Base-by-base conservation (phyloP, 2,797 vertebrate genomes). In the Melanogrammus aeglefinus region DNA sequence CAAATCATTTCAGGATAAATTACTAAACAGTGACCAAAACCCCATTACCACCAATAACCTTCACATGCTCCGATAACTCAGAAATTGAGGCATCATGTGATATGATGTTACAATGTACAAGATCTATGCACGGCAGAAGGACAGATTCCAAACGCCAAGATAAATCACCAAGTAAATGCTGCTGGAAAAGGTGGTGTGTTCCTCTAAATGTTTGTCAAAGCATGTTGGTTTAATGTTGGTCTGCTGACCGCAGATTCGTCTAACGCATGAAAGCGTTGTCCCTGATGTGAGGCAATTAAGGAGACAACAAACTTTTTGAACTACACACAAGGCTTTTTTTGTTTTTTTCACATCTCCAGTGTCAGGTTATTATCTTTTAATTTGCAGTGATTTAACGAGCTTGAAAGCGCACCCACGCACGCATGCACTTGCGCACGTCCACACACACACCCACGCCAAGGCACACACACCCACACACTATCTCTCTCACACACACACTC, bases 351-450 rank as follows among this genome's bases (percentile, higher is more conserved):
- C 57, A 63, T n/a, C 14, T 63, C 21, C 57, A 63, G 10, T 63
- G 57, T 63, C 31, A 35, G 72, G 78, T 73, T 78, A 69, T 83
- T 85, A 82, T 87, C 82, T 83, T 85, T 80, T 81, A 75, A 83
- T 81, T 89, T 77, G 79, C 72, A 51, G 82, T 8, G 74, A 81
- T 73, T 80, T 82, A 82, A 83, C 84, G 75, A 69, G 78, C 78
- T 63, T 24, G 57, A 51, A 66, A 9, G 74, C 8, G n/a, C n/a
- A 16, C 51, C 51, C 75, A 71, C 69, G 2, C 1, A 63, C 7
- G 57, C 57, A 63, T 2, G 57, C 57, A 63, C 21, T 1, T 13
- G 4, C 47, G 0, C 12, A 12, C 13, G 41, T 12, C 12, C 41
- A 57, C 47, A 57, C 47, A 51, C 47, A 47, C 47, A 51, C 16